phyloP scores from a whole-genome alignment of 2,113 vertebrate species.

The Poeciliopsis retropinna region DNA sequence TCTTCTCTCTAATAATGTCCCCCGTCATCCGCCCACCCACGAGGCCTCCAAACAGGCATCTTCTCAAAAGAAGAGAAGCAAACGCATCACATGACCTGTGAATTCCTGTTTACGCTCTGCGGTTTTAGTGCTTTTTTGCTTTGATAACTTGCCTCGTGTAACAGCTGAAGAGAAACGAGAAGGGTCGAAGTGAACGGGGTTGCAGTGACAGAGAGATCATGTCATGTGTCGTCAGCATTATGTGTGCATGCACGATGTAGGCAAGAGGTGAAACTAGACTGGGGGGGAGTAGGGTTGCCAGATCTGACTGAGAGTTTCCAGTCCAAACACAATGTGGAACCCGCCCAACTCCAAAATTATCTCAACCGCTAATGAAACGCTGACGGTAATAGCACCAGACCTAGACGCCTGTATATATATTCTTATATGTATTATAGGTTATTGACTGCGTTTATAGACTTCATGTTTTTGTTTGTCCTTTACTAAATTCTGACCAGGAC shows the following conservation, averaged over 20 bases:
- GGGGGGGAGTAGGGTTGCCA: too few relatives aligned
- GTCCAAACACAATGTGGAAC: too few relatives aligned
- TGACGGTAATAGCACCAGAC: too few relatives aligned
- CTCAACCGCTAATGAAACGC: too few relatives aligned
- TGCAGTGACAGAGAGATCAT: conserved; percentile 23
- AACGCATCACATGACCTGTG: conserved; percentile 54
- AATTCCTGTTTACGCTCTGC: conserved; percentile 53
- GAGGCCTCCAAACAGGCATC: conserved; percentile 35
- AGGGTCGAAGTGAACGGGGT: neutral
- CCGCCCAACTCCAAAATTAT: too few relatives aligned
- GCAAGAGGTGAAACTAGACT: conserved; percentile 35
- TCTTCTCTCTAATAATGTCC: conserved; percentile 53
- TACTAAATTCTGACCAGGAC: too few relatives aligned
- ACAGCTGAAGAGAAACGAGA: conserved; percentile 5
- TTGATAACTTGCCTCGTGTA: neutral
- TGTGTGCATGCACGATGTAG: conserved; percentile 50
- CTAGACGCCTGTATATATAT: too few relatives aligned
- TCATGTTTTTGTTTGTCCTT: too few relatives aligned
- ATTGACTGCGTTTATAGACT: too few relatives aligned
- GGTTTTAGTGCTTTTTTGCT: conserved; percentile 35
- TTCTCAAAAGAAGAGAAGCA: conserved; percentile 53
- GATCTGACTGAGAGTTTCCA: too few relatives aligned
- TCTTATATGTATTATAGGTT: too few relatives aligned
- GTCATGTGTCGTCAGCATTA: conserved; percentile 64
- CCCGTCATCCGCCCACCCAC: conserved; percentile 21